Base-by-base conservation (phyloP, 2,797 vertebrate genomes). In the Galaxias olidus region DNA sequence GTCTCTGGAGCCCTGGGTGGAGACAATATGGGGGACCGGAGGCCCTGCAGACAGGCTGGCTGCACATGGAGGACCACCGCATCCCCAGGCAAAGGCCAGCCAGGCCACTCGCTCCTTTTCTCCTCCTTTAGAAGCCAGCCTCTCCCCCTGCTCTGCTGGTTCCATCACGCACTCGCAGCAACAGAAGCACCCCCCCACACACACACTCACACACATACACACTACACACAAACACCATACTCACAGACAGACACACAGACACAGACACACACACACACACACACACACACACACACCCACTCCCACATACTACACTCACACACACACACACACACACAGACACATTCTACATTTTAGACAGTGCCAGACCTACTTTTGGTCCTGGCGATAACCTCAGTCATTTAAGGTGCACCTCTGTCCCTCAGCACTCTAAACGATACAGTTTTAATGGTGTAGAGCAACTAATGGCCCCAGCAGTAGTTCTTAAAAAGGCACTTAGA, bases 401-500 rank as follows among this genome's bases (percentile, higher is more conserved):
- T 82, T 81, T 74, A 81, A 63, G 71, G 73, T 68, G 75, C 73
- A 84, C 80, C 72, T 82, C 73, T 66, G 76, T 66, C 49, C 84
- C 82, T 83, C 80, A 79, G 76, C 81, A 79, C 74, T 63, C 76
- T 87, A 86, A 89, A 86, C 84, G 80, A 79, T 87, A 74, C 74
- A 76, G 71, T 84, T 90, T 86, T 86, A 84, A 85, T 76, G 65
- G 78, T 80, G 77, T 85, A 87, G 84, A 85, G 85, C 80, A 73
- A 69, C 83, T 92, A 90, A 91, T 91, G 86, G 87, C 83, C 75
- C 30, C 81, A 74, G 79, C 70, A 75, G 80, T 81, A 81, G 71
- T 76, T 79, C 78, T 77, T 88, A 73, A 86, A 91, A 85, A 85
- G 79, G 73, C 81, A 86, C 86, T 89, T 88, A 90, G 85, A 87